Conservation (phyloP, 2,888 invertebrate genomes). For the Drosophila neonasuta region DNA sequence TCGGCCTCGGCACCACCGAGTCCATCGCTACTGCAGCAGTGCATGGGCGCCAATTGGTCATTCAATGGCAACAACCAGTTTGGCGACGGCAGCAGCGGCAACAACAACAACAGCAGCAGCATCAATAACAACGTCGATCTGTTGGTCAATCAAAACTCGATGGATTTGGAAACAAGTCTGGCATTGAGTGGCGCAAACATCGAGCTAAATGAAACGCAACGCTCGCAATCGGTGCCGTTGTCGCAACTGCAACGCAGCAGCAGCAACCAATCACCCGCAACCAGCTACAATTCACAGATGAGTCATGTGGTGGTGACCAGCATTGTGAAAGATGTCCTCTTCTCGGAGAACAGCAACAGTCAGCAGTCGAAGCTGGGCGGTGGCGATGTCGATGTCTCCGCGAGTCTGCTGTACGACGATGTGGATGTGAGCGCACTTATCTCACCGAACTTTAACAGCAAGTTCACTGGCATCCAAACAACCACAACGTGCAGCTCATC, state of each 20-base stretch:
- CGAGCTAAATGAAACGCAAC: constrained; percentile 74
- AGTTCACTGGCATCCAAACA: constrained; percentile 71
- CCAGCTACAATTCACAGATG: constrained; percentile 74
- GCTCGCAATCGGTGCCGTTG: constrained; percentile 92
- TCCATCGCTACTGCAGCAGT: constrained; percentile 82
- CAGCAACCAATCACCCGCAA: constrained; percentile 74
- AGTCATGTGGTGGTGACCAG: constrained; percentile 30
- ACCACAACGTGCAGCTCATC: constrained; percentile 77
- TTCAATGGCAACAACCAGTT: constrained; percentile 44
- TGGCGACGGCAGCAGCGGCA: constrained; percentile 31
- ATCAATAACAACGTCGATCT: constrained; percentile 80
- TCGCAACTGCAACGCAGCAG: constrained; percentile 74
- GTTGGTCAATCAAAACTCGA: constrained; percentile 77
- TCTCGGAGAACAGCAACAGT: constrained; percentile 78
- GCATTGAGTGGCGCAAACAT: constrained; percentile 59
- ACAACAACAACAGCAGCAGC: constrained; percentile 57
- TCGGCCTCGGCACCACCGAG: constrained; percentile 87
- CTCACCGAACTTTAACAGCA: constrained; percentile 76
- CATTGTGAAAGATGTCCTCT: constrained; percentile 51
- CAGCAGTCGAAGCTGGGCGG: constrained; percentile 70
- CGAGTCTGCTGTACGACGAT: constrained; percentile 65
- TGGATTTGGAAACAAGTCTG: constrained; percentile 79
- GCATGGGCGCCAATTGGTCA: constrained; percentile 55
- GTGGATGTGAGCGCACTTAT: constrained; percentile 78
- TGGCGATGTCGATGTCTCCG: constrained; percentile 60